Base-by-base conservation (phyloP, 2,797 vertebrate species). In the Tangara arthus region DNA sequence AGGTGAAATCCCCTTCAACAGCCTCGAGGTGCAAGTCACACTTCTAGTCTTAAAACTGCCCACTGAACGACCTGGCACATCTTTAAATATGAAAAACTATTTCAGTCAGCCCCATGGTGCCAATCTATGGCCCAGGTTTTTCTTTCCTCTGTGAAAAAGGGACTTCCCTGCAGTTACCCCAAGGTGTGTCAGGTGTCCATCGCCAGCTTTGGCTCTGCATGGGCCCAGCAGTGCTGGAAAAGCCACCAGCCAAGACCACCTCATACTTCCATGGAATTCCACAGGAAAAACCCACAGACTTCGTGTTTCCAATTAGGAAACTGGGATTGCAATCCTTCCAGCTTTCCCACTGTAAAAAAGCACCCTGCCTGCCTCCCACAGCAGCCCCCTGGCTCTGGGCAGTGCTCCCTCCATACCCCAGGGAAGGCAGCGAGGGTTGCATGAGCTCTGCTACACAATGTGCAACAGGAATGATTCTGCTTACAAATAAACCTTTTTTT, bases 371-470 rank as follows among this genome's bases (percentile, higher is more conserved):
- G 55, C 75, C 47, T 53, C 52, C 35, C 59, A 50, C 30, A 18
- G 3, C 0, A 0, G 28, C 32, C 49, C 71, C 55, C 44, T 27
- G 24, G 30, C 41, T 57, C 63, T 69, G 37, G 56, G 32, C 22
- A 61, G n/a, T 1, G 22, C 79, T 61, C 47, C 60, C 44, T 70
- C 22, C 34, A 19, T 27, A 50, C 47, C 11, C 11, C 69, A 49
- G 34, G 37, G 32, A 6, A 22, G 8, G 39, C 56, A 79, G 15
- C 0, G 0, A 81, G 56, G 23, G 21, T 42, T 65, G 37, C 65
- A 46, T 17, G 52, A 61, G 15, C 14, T 81, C 70, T 71, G 56
- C 44, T 64, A 34, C 47, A 28, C 2, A 0, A 19, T 0, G 0
- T 9, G 18, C 24, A n/a, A 32, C 34, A 42, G 32, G 28, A 89